These are phyloP conservation scores for Spilogale gracilis DNA, from an alignment of 2,113 vertebrate genomes.

Conservation along the genomic window DNA sequence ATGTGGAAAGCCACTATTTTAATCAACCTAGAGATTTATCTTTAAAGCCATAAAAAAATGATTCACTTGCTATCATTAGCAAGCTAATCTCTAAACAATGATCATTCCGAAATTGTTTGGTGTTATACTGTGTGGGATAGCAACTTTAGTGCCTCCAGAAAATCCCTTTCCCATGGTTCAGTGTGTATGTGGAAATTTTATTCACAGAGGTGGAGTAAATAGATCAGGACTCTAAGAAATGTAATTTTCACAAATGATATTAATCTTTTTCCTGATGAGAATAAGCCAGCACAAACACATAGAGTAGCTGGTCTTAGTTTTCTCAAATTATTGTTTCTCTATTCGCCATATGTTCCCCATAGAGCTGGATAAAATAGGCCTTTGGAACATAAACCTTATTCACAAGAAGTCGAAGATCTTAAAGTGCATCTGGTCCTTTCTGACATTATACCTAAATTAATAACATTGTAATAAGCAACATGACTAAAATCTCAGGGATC, in stretches of 20 bases:
- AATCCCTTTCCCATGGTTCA: background rate
- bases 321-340: background rate
- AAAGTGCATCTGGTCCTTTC: background rate
- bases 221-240: background rate
- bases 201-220: background rate
- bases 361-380: background rate
- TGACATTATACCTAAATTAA: background rate
- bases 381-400: background rate
- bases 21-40: background rate
- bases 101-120: background rate
- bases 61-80: background rate
- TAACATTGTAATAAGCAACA: background rate
- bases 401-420: background rate
- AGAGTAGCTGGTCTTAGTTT: background rate
- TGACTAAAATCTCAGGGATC: background rate
- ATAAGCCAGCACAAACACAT: background rate
- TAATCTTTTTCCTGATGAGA: background rate
- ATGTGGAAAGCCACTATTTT: background rate
- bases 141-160: background rate
- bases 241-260: background rate
- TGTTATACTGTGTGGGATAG: background rate
- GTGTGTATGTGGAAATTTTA: background rate
- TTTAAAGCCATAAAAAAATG: slow-evolving; percentile 24
- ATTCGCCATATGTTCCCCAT: background rate
- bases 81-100: background rate